A percentile compares a stretch with the other conserved stretches of the same genome.
These are phyloP conservation scores for Nephotettix cincticeps DNA, from an alignment of 1,140 invertebrate species.

Conservation along the genomic window DNA sequence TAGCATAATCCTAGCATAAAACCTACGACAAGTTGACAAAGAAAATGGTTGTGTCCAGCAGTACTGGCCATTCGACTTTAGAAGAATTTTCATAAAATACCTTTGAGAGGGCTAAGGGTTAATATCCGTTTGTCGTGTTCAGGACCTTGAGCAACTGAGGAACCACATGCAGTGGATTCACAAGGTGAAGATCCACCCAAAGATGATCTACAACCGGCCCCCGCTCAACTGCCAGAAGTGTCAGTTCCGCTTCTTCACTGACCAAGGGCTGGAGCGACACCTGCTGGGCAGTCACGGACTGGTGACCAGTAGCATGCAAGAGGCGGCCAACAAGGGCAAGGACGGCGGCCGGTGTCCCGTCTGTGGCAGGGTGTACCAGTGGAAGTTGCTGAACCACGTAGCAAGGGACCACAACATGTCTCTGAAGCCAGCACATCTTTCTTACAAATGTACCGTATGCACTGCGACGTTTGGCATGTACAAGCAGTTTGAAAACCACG, in stretches of 20 bases:
- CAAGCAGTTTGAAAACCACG: constrained; percentile 92
- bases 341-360: constrained; percentile 91
- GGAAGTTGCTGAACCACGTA: constrained; percentile 88
- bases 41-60: no score
- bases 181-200: constrained; percentile 94
- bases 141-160: constrained; percentile 85
- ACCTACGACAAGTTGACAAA: no score
- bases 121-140: constrained; percentile 38
- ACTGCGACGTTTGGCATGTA: constrained; percentile 94
- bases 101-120: no score
- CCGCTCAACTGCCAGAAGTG: constrained; percentile 95
- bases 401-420: constrained; percentile 88
- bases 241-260: constrained; percentile 83
- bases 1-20: no score
- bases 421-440: constrained; percentile 86
- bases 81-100: no score
- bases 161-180: constrained; percentile 97
- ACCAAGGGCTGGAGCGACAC: constrained; percentile 87
- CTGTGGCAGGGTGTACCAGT: constrained; percentile 90
- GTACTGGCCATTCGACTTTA: no score
- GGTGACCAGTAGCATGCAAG: constrained; percentile 94
- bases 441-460: constrained; percentile 93
- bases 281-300: constrained; percentile 89
- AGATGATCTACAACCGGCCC: constrained; percentile 93
- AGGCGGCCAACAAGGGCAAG: constrained; percentile 91